Conservation (phyloP, 1,140 invertebrate genomes). For the Cydia splendana region DNA sequence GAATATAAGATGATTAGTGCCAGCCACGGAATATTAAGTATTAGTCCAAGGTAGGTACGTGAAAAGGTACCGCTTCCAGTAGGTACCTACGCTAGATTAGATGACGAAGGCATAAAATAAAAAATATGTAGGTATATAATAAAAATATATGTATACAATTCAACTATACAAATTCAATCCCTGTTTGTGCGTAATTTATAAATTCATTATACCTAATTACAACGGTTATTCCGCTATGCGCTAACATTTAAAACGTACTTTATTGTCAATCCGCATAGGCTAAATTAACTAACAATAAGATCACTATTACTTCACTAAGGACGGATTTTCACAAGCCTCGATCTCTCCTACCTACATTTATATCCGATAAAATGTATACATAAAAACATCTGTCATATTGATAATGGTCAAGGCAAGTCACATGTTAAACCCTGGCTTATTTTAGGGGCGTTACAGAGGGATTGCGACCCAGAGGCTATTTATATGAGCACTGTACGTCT, state of each 20-base stretch:
- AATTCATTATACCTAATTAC: constrained; percentile 28
- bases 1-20: no score
- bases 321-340: constrained; percentile 26
- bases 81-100: neutral
- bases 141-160: constrained; percentile 48
- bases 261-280: constrained; percentile 34
- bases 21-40: no score
- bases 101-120: constrained; percentile 37
- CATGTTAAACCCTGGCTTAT: neutral
- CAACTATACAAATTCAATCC: constrained; percentile 57
- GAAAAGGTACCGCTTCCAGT: constrained; percentile 33
- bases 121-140: constrained; percentile 38
- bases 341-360: constrained; percentile 15
- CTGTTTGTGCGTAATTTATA: constrained; percentile 59
- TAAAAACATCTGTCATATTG: neutral
- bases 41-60: neutral
- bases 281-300: constrained; percentile 22
- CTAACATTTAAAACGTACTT: constrained; percentile 27
- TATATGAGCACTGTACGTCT: no score
- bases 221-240: neutral
- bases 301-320: constrained; percentile 20
- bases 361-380: constrained; percentile 1
- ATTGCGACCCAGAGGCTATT: no score
- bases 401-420: neutral
- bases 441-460: neutral